Conservation (phyloP, 1,140 invertebrate species). For the Calephelis nemesis region DNA sequence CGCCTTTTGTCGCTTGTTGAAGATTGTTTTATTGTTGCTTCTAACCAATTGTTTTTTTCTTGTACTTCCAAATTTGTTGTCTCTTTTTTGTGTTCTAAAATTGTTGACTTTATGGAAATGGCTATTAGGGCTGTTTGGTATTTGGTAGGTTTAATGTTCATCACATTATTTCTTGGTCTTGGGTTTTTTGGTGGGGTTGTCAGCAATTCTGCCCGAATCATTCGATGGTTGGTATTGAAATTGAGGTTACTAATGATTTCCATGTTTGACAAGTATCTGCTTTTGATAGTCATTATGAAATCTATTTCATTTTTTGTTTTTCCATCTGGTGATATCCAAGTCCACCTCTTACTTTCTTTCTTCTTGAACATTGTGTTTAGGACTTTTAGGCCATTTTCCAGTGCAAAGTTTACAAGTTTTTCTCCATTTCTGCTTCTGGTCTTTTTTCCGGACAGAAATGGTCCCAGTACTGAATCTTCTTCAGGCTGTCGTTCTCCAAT, state of each 20-base stretch:
- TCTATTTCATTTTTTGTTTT: slow-evolving; percentile 20
- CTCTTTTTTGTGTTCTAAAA: slow-evolving; percentile 15
- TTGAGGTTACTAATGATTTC: slow-evolving; percentile 16
- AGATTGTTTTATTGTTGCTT: slow-evolving; percentile 18
- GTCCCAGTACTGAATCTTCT: too few relatives aligned
- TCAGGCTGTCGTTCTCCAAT: too few relatives aligned
- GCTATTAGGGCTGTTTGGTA: not conserved
- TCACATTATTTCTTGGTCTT: slow-evolving; percentile 1
- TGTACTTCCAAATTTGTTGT: slow-evolving; percentile 14
- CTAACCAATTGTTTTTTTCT: slow-evolving; percentile 24
- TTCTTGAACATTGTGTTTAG: slow-evolving; percentile 19
- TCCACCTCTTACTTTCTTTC: slow-evolving; percentile 18
- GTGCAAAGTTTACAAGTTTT: slow-evolving; percentile 9
- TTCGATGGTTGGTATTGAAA: slow-evolving; percentile 17
- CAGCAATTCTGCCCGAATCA: slow-evolving; percentile 11
- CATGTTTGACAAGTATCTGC: slow-evolving; percentile 15
- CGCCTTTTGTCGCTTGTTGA: slow-evolving; percentile 9
- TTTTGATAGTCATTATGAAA: slow-evolving; percentile 16
- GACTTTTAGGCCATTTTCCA: slow-evolving; percentile 15
- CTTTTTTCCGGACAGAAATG: slow-evolving; percentile 5
- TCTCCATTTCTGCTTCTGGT: slow-evolving; percentile 19
- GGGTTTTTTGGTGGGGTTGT: slow-evolving; percentile 8
- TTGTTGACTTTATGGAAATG: not conserved
- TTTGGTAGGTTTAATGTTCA: not conserved
- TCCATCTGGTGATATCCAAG: slow-evolving; percentile 11